A percentile compares a stretch with the other conserved stretches of the same genome.
These are phyloP conservation scores for Lithophane ornitopus DNA, from an alignment of 2,888 invertebrate species.

Conservation along the genomic window DNA sequence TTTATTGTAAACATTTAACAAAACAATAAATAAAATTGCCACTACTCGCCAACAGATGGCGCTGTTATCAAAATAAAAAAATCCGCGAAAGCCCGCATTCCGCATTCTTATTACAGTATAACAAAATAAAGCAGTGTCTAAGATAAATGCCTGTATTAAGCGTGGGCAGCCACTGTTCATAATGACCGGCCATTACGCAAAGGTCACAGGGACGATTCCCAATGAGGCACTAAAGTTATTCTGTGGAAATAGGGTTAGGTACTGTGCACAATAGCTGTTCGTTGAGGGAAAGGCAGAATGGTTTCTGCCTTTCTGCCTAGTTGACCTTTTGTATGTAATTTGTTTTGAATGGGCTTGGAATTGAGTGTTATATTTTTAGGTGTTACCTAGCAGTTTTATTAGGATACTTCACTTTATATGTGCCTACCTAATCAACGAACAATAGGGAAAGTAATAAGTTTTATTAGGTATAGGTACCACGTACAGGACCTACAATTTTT, in stretches of 20 bases:
- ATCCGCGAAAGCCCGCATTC: conserved; percentile 18
- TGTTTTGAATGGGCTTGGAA: conserved; percentile 23
- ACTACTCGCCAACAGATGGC: conserved; percentile 48
- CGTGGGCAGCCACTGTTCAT: conserved; percentile 55
- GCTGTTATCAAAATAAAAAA: conserved; percentile 36
- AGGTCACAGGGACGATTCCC: conserved; percentile 56
- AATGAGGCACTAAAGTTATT: conserved; percentile 57
- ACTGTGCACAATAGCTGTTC: conserved; percentile 49
- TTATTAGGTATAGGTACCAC: neutral
- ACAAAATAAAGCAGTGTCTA: conserved; percentile 40
- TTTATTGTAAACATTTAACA: neutral
- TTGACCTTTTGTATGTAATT: conserved; percentile 37
- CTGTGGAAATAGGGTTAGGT: conserved; percentile 44
- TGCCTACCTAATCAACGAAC: neutral
- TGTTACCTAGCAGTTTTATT: neutral
- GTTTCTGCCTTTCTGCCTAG: conserved; percentile 40
- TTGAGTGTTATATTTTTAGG: conserved; percentile 28
- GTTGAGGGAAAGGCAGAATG: conserved; percentile 36
- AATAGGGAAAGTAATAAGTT: neutral
- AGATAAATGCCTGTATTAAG: conserved; percentile 54
- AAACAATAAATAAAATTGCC: neutral
- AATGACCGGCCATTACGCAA: conserved; percentile 58
- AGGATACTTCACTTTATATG: neutral
- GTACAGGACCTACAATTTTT: neutral
- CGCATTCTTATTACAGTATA: conserved; percentile 20